Evolutionary conservation across 2,113 vertebrate genomes (phyloP), one percentile per base, ranked within the genome.

Genomic region (Leucosticte australis): DNA sequence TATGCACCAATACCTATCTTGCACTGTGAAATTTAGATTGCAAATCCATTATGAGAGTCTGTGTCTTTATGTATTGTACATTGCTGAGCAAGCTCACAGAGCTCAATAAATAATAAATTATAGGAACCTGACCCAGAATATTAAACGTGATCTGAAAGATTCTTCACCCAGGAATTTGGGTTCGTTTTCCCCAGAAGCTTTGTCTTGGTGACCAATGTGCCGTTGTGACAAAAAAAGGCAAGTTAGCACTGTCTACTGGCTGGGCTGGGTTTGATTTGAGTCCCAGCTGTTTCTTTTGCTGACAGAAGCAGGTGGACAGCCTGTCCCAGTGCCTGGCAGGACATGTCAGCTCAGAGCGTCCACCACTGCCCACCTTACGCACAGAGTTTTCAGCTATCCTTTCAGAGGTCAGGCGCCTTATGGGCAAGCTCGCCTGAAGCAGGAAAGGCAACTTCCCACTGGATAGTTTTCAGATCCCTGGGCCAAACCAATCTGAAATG

Each of bases 51-150:
- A 88, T 44, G 75, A 55, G 82, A 95, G 82, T 67, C 95, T 74
- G 60, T 85, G 78, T 96, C 90, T 95, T 93, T 69, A 91, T 80
- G 67, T 90, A 93, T 93, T 86, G 92, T 92, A 75, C 0, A 3
- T 50, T 86, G 92, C 92, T 97, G 93, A 97, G 94, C 82, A 92
- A 93, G 91, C 94, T 92, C 68, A 80, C 52, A 18, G 33, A 94
- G 79, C 87, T 93, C 93, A 87, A 96, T 95, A 96, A 94, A 95
- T 96, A 95, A 97, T 90, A 95, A 92, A 92, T 88, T 63, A 41
- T 60, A 88, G 68, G 82, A 87, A 81, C 65, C 64, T 92, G 90
- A 92, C 90, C 68, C 83, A 84, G 76, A 93, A 88, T 90, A 93
- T 67, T 88, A 92, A 88, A 95, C 0, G 0, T 33, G 80, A 68